A percentile compares a stretch with the other conserved stretches of the same genome.
phyloP scores from a whole-genome alignment of 2,113 vertebrate species.

The Cyprinodon variegatus region DNA sequence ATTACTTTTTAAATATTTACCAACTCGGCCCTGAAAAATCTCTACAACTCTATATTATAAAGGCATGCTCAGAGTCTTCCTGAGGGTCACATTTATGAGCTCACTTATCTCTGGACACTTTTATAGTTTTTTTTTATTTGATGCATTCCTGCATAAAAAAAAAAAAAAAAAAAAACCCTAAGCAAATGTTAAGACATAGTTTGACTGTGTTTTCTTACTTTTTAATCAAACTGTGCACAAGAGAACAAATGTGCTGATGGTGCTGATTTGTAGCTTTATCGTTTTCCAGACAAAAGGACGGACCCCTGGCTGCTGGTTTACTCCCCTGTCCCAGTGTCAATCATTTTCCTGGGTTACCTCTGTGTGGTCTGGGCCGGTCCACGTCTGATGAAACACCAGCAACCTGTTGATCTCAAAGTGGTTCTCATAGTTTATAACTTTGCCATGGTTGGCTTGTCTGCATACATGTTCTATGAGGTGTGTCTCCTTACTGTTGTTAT shows the following conservation, averaged over 20 bases:
- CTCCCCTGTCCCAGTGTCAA: constrained; percentile 65
- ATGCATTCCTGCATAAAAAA: too few species aligned
- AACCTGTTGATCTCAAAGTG: constrained; percentile 65
- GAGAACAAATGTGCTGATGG: not conserved
- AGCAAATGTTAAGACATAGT: too few species aligned
- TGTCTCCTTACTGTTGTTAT: not conserved
- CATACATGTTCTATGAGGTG: constrained; percentile 82
- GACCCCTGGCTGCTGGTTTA: constrained; percentile 76
- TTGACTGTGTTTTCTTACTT: too few species aligned
- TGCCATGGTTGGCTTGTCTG: constrained; percentile 73
- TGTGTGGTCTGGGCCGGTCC: constrained; percentile 70
- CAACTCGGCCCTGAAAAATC: too few species aligned
- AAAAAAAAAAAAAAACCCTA: too few species aligned
- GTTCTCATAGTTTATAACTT: constrained; percentile 76
- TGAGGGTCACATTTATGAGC: not conserved
- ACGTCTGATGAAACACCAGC: constrained; percentile 43
- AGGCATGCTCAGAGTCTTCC: too few species aligned
- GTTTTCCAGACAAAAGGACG: constrained; percentile 77
- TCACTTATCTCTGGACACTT: not conserved
- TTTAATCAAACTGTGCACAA: too few species aligned
- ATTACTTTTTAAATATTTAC: too few species aligned
- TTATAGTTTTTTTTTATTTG: too few species aligned
- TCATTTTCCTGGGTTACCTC: constrained; percentile 75
- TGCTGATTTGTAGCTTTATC: not conserved
- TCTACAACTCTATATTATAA: not conserved